These are phyloP conservation scores for Sorex maritimensis DNA, from an alignment of 2,797 vertebrate species.

Conservation along the genomic window DNA sequence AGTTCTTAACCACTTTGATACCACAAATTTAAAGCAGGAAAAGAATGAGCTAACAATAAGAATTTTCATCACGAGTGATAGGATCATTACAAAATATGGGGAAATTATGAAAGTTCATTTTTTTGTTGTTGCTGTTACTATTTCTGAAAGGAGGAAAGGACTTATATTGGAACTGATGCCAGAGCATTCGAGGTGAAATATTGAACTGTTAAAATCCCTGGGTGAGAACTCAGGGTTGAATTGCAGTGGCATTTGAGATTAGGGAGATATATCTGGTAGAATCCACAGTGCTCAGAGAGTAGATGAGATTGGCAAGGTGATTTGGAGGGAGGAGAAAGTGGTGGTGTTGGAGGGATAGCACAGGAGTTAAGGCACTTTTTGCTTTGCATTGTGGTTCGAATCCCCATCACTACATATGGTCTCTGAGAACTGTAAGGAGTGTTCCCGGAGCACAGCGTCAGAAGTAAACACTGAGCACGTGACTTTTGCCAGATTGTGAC, in stretches of 20 bases:
- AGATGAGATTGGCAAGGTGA: not conserved
- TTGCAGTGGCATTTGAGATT: not conserved
- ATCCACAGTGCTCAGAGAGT: not conserved
- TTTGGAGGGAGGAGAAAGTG: too few species aligned
- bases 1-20: slow-evolving; percentile 9
- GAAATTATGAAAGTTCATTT: not conserved
- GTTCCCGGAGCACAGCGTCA: too few species aligned
- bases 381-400: too few species aligned
- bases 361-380: too few species aligned
- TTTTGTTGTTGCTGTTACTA: not conserved
- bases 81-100: not conserved
- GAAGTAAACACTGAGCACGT: too few species aligned
- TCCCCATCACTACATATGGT: too few species aligned
- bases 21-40: slow-evolving; percentile 2
- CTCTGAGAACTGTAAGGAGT: too few species aligned
- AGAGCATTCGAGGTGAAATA: slow-evolving; percentile 23
- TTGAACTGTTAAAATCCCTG: not conserved
- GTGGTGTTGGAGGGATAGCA: too few species aligned
- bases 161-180: not conserved
- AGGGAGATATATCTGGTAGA: not conserved
- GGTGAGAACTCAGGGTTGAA: not conserved
- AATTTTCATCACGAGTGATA: slow-evolving; percentile 21
- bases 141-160: slow-evolving; percentile 20
- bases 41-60: slow-evolving; percentile 22
- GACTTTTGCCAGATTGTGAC: too few species aligned